A percentile compares a stretch with the other conserved stretches of the same genome.
These are phyloP conservation scores for Oncorhynchus tshawytscha DNA, from an alignment of 2,113 vertebrate genomes.

Conservation along the genomic window DNA sequence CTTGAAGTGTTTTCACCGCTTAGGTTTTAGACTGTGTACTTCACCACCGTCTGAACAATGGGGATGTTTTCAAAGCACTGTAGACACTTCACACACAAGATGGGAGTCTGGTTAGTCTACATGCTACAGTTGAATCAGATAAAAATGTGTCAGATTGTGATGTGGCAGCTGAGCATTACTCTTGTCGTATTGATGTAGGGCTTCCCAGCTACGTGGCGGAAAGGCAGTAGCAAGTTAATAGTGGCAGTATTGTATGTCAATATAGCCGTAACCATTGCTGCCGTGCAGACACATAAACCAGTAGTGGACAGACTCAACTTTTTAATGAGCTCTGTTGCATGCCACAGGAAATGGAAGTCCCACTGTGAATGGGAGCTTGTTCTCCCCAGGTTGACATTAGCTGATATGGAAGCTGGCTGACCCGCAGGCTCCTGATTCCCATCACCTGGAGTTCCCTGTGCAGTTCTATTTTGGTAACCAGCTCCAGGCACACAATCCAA, in stretches of 20 bases:
- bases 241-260: neutral
- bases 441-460: constrained; percentile 50
- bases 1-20: too few species aligned
- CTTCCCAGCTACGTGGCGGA: too few species aligned
- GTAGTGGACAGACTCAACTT: neutral
- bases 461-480: constrained; percentile 60
- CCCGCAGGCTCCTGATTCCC: constrained; percentile 49
- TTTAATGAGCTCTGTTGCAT: neutral
- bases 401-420: constrained; percentile 20
- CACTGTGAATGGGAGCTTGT: constrained; percentile 10
- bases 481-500: constrained; percentile 60
- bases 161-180: too few species aligned
- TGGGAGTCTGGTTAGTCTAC: too few species aligned
- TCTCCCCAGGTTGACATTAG: constrained; percentile 5
- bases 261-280: neutral
- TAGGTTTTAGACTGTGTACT: too few species aligned
- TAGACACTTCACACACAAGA: too few species aligned
- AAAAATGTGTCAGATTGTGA: too few species aligned
- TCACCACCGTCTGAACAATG: too few species aligned
- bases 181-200: too few species aligned
- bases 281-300: neutral
- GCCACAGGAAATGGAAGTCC: neutral
- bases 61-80: too few species aligned
- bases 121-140: too few species aligned
- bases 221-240: neutral